Evolutionary conservation across 2,888 invertebrate genomes (phyloP).

Genomic region (Myopa tessellatipennis): DNA sequence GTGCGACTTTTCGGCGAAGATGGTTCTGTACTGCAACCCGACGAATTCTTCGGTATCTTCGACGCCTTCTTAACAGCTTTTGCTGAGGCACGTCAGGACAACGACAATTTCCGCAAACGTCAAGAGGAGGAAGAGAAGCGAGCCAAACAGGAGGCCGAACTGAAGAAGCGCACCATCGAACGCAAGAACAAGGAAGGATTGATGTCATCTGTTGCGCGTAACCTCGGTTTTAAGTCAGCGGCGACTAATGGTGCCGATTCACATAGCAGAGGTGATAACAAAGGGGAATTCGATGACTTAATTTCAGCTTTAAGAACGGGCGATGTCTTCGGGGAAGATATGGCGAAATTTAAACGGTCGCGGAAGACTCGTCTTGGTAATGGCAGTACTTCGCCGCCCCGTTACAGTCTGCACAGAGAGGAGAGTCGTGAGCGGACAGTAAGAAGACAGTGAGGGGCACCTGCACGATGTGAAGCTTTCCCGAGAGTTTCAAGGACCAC

Average conservation of each 20-base stretch:
- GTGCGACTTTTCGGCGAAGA: slow-evolving; percentile 93
- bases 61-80: slow-evolving; percentile 88
- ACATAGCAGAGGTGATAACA: slow-evolving; percentile 68
- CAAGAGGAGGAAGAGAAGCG: slow-evolving; percentile 92
- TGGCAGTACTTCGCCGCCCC: slow-evolving; percentile 73
- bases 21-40: slow-evolving; percentile 83
- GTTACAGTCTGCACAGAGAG: slow-evolving; percentile 74
- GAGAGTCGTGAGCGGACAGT: slow-evolving; percentile 77
- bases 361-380: slow-evolving; percentile 74
- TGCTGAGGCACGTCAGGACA: slow-evolving; percentile 87
- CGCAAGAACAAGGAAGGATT: slow-evolving; percentile 84
- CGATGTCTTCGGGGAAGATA: slow-evolving; percentile 95
- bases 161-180: slow-evolving; percentile 87
- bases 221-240: slow-evolving; percentile 74
- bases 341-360: slow-evolving; percentile 89
- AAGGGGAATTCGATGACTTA: slow-evolving; percentile 95
- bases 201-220: slow-evolving; percentile 79
- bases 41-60: slow-evolving; percentile 93
- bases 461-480: neutral
- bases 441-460: slow-evolving; percentile 62
- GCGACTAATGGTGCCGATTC: slow-evolving; percentile 54
- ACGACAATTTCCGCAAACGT: slow-evolving; percentile 83
- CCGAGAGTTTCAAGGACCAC: neutral
- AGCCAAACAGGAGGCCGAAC: slow-evolving; percentile 87
- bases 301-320: slow-evolving; percentile 95